These are phyloP conservation scores for Parasteatoda tepidariorum DNA, from an alignment of 1,140 invertebrate genomes.

Conservation along the genomic window DNA sequence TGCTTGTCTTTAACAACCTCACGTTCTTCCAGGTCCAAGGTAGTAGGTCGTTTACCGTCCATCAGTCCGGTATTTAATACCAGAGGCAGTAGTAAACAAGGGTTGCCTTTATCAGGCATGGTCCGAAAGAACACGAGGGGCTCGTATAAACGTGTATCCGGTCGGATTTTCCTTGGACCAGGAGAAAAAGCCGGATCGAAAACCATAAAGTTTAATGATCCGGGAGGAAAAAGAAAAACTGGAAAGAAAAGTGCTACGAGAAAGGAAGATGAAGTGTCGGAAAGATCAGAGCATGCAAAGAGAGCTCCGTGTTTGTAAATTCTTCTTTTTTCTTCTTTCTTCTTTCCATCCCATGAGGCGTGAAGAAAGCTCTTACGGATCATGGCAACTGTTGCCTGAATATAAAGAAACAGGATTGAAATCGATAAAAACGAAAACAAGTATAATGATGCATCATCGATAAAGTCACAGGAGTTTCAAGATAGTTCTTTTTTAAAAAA, in stretches of 20 bases:
- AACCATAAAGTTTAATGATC: conserved; percentile 61
- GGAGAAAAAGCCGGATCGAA: conserved; percentile 50
- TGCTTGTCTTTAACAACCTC: conserved; percentile 8
- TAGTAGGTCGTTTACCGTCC: conserved; percentile 31
- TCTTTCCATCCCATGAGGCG: conserved; percentile 21
- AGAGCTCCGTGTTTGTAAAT: not conserved
- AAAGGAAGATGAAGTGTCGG: conserved; percentile 45
- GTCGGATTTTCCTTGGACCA: conserved; percentile 22
- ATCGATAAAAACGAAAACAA: conserved; percentile 13
- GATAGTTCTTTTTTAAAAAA: no score
- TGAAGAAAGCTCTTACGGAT: conserved; percentile 32
- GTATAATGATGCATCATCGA: not conserved
- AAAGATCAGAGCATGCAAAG: conserved; percentile 55
- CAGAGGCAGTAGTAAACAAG: conserved; percentile 39
- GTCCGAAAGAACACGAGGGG: conserved; percentile 53
- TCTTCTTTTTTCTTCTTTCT: not conserved
- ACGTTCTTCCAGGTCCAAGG: conserved; percentile 1
- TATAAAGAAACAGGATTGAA: not conserved
- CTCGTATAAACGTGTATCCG: conserved; percentile 40
- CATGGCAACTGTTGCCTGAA: conserved; percentile 32
- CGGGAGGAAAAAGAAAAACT: conserved; percentile 34
- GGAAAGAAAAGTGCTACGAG: conserved; percentile 22
- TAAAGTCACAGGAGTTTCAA: no score
- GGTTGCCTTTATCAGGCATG: conserved; percentile 34
- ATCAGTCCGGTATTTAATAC: conserved; percentile 52